These are phyloP conservation scores for Acronicta aceris DNA, from an alignment of 2,888 invertebrate genomes.

Conservation along the genomic window DNA sequence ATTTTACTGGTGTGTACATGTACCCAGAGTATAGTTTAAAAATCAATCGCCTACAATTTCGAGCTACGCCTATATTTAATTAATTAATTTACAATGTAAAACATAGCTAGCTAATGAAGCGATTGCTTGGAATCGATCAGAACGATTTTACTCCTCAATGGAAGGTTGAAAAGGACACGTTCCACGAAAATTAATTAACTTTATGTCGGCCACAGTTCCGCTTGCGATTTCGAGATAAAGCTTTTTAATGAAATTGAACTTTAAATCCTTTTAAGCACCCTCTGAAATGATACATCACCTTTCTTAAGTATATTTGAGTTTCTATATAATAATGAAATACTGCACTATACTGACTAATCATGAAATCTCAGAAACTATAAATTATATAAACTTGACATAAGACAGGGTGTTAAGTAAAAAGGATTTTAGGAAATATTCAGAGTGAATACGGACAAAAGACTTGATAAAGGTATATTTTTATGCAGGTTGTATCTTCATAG, in stretches of 20 bases:
- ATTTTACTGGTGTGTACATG: too few relatives aligned
- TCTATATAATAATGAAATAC: too few relatives aligned
- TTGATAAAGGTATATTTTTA: too few relatives aligned
- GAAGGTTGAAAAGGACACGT: slow-evolving; percentile 10
- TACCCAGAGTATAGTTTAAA: too few relatives aligned
- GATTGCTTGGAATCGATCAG: slow-evolving; percentile 16
- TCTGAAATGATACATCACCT: not conserved
- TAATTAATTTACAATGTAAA: slow-evolving; percentile 11
- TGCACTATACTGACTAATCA: too few relatives aligned
- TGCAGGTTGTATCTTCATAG: not conserved
- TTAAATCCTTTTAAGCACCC: not conserved
- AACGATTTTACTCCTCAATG: slow-evolving; percentile 17
- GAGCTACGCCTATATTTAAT: not conserved
- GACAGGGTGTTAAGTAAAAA: too few relatives aligned
- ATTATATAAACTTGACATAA: too few relatives aligned
- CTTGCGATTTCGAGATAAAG: slow-evolving; percentile 15
- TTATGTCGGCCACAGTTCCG: slow-evolving; percentile 9
- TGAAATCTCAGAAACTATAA: too few relatives aligned
- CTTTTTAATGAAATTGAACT: slow-evolving; percentile 2
- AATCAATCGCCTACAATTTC: too few relatives aligned
- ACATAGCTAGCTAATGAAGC: slow-evolving; percentile 3
- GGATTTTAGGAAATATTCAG: too few relatives aligned
- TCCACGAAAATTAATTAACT: slow-evolving; percentile 29
- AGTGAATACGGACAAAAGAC: too few relatives aligned
- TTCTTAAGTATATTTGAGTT: too few relatives aligned